Evolutionary conservation across 2,888 invertebrate genomes (phyloP).

Genomic region (Hemaris fuciformis): DNA sequence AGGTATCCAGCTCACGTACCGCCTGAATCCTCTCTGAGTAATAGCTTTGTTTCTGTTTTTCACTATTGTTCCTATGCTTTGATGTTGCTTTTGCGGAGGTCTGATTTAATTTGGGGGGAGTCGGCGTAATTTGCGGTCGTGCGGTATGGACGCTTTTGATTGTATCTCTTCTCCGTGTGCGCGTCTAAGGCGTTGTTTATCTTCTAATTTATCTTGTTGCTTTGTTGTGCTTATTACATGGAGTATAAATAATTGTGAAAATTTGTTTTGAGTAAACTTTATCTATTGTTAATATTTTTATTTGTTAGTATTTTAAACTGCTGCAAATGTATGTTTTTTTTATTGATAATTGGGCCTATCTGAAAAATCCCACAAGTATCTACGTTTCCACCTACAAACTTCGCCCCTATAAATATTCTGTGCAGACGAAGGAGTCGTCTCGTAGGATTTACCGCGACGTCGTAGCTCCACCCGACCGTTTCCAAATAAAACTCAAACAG

Average conservation of each 20-base stretch:
- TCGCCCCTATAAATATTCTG: not conserved
- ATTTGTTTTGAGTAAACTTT: not conserved
- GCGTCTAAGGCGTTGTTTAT: not conserved
- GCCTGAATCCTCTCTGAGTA: conserved; percentile 30
- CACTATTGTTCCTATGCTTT: conserved; percentile 32
- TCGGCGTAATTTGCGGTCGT: not conserved
- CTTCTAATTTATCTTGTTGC: conserved; percentile 4
- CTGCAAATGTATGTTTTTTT: not conserved
- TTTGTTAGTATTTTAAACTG: too few relatives aligned
- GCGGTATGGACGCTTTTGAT: not conserved
- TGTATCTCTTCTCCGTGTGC: not conserved
- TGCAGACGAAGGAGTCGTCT: not conserved
- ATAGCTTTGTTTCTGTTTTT: conserved; percentile 44
- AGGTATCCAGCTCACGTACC: conserved; percentile 13
- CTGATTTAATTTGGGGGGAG: not conserved
- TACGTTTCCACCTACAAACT: not conserved
- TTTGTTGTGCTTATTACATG: not conserved
- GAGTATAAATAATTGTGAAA: not conserved
- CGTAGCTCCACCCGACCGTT: not conserved
- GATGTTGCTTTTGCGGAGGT: conserved; percentile 20
- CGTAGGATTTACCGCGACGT: not conserved
- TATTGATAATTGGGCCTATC: not conserved
- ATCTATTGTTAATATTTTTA: not conserved
- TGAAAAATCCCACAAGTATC: not conserved
- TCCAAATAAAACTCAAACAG: conserved; percentile 22